These are phyloP conservation scores for Sinocyclocheilus grahami DNA, from an alignment of 2,113 vertebrate species.

Conservation along the genomic window DNA sequence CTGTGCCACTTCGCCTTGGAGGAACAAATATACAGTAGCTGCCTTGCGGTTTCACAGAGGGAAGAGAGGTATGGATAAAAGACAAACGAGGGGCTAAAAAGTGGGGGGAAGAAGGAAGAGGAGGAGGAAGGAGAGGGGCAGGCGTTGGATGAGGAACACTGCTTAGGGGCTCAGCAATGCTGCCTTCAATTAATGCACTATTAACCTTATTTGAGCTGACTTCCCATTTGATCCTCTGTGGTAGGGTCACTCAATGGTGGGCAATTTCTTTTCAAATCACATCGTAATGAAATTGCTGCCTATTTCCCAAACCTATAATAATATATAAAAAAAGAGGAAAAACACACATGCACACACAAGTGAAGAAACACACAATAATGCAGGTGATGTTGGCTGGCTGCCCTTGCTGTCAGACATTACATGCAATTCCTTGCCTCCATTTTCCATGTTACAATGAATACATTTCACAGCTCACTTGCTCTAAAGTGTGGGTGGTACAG, in stretches of 20 bases:
- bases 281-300: slow-evolving; percentile 88
- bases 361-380: slow-evolving; percentile 87
- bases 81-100: slow-evolving; percentile 31
- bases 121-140: slow-evolving; percentile 54
- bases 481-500: slow-evolving; percentile 85
- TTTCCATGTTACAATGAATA: slow-evolving; percentile 89
- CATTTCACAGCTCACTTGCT: slow-evolving; percentile 92
- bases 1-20: slow-evolving; percentile 63
- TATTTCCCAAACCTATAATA: slow-evolving; percentile 88
- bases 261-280: slow-evolving; percentile 83
- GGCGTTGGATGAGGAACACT: slow-evolving; percentile 74
- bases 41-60: slow-evolving; percentile 70
- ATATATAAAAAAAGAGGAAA: slow-evolving; percentile 54
- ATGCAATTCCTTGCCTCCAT: slow-evolving; percentile 85
- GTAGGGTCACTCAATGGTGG: slow-evolving; percentile 83
- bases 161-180: slow-evolving; percentile 74
- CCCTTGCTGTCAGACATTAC: slow-evolving; percentile 86
- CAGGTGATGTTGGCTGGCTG: slow-evolving; percentile 85
- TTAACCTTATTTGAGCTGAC: slow-evolving; percentile 92
- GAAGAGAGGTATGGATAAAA: slow-evolving; percentile 37
- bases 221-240: slow-evolving; percentile 82
- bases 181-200: slow-evolving; percentile 83
- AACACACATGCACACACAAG: slow-evolving; percentile 66
- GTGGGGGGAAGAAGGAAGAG: not conserved
- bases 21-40: slow-evolving; percentile 77